Conservation (phyloP, 2,113 vertebrate species). For the Aphyosemion australe region DNA sequence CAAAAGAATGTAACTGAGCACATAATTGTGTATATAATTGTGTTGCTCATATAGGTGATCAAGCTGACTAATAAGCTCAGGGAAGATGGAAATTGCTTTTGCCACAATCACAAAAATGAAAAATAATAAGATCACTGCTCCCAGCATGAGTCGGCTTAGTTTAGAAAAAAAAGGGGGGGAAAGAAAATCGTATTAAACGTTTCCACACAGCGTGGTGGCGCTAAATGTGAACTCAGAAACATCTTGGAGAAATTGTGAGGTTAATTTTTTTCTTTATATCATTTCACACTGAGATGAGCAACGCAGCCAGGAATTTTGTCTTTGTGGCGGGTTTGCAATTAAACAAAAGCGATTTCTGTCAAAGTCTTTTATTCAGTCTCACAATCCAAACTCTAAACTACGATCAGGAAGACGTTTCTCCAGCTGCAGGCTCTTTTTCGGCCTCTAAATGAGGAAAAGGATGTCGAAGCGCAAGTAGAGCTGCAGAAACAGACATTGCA, state of each 20-base stretch:
- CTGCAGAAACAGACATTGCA: neutral
- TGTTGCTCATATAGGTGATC: neutral
- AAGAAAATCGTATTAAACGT: neutral
- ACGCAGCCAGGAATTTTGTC: neutral
- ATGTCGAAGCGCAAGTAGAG: neutral
- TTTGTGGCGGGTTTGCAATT: neutral
- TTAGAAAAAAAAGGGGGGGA: neutral
- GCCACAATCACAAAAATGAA: neutral
- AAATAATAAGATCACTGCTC: neutral
- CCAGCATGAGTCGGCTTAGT: neutral
- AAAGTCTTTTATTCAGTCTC: neutral
- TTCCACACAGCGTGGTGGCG: neutral
- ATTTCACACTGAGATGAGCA: slow-evolving; percentile 8
- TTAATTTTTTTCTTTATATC: neutral
- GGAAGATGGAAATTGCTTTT: slow-evolving; percentile 1
- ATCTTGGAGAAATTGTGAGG: neutral
- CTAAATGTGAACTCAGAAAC: slow-evolving; percentile 5
- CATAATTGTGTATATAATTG: neutral
- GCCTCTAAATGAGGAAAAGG: neutral
- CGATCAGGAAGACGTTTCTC: neutral
- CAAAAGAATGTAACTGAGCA: neutral
- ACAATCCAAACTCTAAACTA: neutral
- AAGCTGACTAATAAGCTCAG: neutral
- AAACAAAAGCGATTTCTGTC: neutral
- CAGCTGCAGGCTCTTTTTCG: too few relatives aligned